Evolutionary conservation across 2,797 vertebrate genomes (phyloP).

Genomic region (Moxostoma hubbsi): DNA sequence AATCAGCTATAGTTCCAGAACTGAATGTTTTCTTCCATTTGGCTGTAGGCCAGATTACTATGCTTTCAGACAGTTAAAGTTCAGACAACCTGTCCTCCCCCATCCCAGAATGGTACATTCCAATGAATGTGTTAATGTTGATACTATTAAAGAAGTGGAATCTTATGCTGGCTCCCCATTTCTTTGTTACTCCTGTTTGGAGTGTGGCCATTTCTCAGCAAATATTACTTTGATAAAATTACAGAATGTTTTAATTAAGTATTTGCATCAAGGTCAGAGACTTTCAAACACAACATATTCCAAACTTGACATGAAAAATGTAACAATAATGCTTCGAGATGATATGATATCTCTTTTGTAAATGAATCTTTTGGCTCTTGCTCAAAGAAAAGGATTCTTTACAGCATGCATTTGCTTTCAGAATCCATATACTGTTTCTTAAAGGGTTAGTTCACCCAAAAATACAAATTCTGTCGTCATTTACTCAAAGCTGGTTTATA

Average conservation of each 20-base stretch:
- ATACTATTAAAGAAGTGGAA: slow-evolving; percentile 72
- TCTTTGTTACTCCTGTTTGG: slow-evolving; percentile 22
- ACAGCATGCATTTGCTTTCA: slow-evolving; percentile 15
- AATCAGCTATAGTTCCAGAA: slow-evolving; percentile 4
- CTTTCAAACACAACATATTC: not conserved
- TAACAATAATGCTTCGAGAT: not conserved
- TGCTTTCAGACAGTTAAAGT: slow-evolving; percentile 25
- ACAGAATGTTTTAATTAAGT: not conserved
- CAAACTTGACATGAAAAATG: not conserved
- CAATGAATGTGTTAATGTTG: slow-evolving; percentile 68
- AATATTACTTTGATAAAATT: not conserved
- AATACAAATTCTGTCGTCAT: too few relatives aligned
- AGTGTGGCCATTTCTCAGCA: not conserved
- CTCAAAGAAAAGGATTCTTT: not conserved
- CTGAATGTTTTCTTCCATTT: slow-evolving; percentile 16
- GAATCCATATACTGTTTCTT: slow-evolving; percentile 72
- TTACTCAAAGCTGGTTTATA: too few relatives aligned
- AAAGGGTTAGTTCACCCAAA: slow-evolving; percentile 50
- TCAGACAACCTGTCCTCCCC: slow-evolving; percentile 19
- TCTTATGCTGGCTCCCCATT: slow-evolving; percentile 41
- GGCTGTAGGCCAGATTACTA: slow-evolving; percentile 12
- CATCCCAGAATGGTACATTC: slow-evolving; percentile 54
- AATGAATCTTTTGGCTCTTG: not conserved
- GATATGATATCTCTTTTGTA: not conserved
- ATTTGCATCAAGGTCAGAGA: not conserved